Evolutionary conservation across 2,888 invertebrate species (phyloP).

Genomic region (Agonum fuliginosum): DNA sequence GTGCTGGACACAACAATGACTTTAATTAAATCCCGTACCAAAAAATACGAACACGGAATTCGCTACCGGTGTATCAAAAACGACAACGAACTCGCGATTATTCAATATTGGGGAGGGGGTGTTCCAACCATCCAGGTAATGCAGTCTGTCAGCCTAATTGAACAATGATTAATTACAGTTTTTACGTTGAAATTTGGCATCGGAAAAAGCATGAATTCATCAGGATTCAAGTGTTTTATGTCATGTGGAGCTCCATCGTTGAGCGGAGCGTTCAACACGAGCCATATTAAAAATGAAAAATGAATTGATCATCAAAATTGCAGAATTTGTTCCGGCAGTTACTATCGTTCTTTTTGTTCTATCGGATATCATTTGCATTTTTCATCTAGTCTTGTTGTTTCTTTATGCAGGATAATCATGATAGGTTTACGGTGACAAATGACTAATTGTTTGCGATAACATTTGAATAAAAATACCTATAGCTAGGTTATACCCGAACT

Average conservation of each 20-base stretch:
- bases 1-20: conserved; percentile 35
- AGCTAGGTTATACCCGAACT: too few relatives aligned
- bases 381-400: conserved; percentile 23
- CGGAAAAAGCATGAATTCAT: conserved; percentile 54
- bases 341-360: conserved; percentile 20
- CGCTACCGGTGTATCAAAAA: conserved; percentile 46
- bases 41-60: conserved; percentile 21
- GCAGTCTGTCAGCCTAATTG: conserved; percentile 57
- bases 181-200: conserved; percentile 52
- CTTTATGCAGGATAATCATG: conserved; percentile 26
- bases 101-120: neutral
- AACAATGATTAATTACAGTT: conserved; percentile 59
- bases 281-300: conserved; percentile 54
- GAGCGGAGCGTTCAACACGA: conserved; percentile 29
- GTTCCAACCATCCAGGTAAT: conserved; percentile 34
- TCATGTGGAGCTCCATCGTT: conserved; percentile 14
- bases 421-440: neutral
- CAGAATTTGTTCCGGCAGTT: conserved; percentile 27
- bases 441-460: conserved; percentile 5
- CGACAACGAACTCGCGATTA: conserved; percentile 3
- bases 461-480: conserved; percentile 27
- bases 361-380: conserved; percentile 36
- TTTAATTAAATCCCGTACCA: conserved; percentile 52
- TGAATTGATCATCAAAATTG: conserved; percentile 49
- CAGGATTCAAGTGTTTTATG: conserved; percentile 56